Base-by-base conservation (phyloP, 2,797 vertebrate species). In the Chelon auratus region DNA sequence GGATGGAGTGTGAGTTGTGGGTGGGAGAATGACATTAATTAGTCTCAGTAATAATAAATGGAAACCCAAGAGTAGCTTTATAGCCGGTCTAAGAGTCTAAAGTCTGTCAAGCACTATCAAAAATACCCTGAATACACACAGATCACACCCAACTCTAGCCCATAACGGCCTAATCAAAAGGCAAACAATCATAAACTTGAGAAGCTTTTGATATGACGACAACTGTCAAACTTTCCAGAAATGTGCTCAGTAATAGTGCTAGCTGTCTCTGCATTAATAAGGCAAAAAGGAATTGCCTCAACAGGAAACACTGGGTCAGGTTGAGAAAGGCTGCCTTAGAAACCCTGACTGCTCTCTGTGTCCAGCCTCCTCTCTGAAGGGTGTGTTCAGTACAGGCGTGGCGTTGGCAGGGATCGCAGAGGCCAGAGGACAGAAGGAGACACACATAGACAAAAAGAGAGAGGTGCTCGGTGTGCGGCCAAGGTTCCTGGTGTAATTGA, bases 401-500 rank as follows among this genome's bases (percentile, higher is more conserved):
- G 55, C 61, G 62, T 81, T 83, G 81, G 85, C 80, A 83, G 68
- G 69, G 68, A 13, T 54, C 39, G 65, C 50, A 57, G 70, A 84
- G 82, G 84, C 82, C 84, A 78, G 77, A 80, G 82, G 83, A 84
- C 78, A 84, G 86, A 72, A 72, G 67, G 79, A 83, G 81, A 84
- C 80, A 70, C 72, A 60, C 59, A 20, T 61, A 78, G 76, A 78
- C 24, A 18, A 75, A 80, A 72, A 80, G 77, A 81, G 85, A 72
- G 77, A 78, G 89, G 85, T 90, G 83, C 90, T 89, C 87, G 77
- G 84, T 93, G 89, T 92, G 93, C 83, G 80, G 90, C 91, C 76
- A 89, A 92, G 88, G 92, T 93, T 93, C 83, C 89, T 86, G 87
- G 84, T 91, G 89, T 94, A 95, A 94, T 95, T 95, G 94, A 95